Percentiles rank a stretch among this genome's conserved stretches.
phyloP scores from a whole-genome alignment of 1,140 invertebrate species.

The Drosophila santomea region DNA sequence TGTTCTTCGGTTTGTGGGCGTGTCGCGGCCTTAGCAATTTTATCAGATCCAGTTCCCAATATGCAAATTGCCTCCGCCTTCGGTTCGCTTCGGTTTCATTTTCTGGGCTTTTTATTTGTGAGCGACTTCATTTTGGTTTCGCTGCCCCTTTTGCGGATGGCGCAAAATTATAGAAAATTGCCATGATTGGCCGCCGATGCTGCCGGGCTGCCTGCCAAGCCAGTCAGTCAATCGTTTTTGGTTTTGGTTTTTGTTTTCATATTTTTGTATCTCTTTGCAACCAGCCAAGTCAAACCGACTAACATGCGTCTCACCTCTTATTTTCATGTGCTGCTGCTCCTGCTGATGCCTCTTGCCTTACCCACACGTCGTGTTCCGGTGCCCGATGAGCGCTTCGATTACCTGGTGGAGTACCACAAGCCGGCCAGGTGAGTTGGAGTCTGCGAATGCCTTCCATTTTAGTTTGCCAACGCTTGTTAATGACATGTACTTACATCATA shows the following conservation, averaged over 20 bases:
- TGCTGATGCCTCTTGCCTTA: slow-evolving; percentile 44
- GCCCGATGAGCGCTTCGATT: slow-evolving; percentile 97
- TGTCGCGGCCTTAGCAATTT: slow-evolving; percentile 66
- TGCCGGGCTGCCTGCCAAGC: slow-evolving; percentile 38
- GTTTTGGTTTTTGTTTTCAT: background rate
- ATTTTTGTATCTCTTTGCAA: slow-evolving; percentile 1
- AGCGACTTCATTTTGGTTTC: slow-evolving; percentile 73
- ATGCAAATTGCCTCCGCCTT: slow-evolving; percentile 71
- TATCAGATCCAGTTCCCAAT: slow-evolving; percentile 66
- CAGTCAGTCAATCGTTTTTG: slow-evolving; percentile 36
- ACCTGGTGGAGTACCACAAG: slow-evolving; percentile 96
- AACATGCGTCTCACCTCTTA: slow-evolving; percentile 45
- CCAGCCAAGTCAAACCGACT: slow-evolving; percentile 41
- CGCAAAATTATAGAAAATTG: slow-evolving; percentile 84
- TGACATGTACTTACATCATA: background rate
- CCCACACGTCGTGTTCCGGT: slow-evolving; percentile 98
- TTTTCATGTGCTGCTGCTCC: slow-evolving; percentile 1
- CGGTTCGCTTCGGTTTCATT: slow-evolving; percentile 38
- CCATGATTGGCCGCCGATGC: slow-evolving; percentile 70
- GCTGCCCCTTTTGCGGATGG: slow-evolving; percentile 49
- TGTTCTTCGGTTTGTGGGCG: slow-evolving; percentile 41
- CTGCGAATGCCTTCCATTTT: background rate
- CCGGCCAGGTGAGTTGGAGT: slow-evolving; percentile 92
- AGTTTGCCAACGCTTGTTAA: background rate
- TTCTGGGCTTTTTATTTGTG: slow-evolving; percentile 58